phyloP scores from a whole-genome alignment of 1,140 invertebrate species.

The Drosophila rhopaloa region DNA sequence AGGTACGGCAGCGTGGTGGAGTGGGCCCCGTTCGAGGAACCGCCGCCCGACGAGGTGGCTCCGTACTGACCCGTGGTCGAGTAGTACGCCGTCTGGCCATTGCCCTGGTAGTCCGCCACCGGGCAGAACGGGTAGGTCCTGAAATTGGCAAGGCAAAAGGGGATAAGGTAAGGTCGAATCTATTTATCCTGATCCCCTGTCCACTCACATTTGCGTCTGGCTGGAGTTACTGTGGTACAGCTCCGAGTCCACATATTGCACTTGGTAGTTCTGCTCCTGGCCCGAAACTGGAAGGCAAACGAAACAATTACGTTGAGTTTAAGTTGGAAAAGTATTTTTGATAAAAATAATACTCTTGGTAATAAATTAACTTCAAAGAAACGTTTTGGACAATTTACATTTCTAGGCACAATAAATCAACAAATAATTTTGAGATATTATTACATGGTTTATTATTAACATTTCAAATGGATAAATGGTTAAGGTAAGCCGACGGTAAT shows the following conservation, averaged over 20 bases:
- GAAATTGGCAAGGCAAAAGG: slow-evolving; percentile 32
- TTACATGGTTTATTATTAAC: not conserved
- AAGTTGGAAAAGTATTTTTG: not conserved
- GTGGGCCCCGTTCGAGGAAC: slow-evolving; percentile 85
- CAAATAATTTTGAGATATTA: too few species aligned
- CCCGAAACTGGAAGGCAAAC: slow-evolving; percentile 79
- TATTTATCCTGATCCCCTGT: not conserved
- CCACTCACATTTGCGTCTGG: slow-evolving; percentile 89
- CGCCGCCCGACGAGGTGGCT: slow-evolving; percentile 85
- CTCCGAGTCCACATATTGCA: slow-evolving; percentile 89
- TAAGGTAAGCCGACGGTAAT: not conserved
- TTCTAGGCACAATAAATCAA: too few species aligned
- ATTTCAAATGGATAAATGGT: not conserved
- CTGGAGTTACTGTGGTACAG: slow-evolving; percentile 86
- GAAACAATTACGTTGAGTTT: not conserved
- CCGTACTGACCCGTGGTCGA: slow-evolving; percentile 86
- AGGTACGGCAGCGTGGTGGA: slow-evolving; percentile 88
- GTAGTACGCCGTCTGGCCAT: slow-evolving; percentile 84
- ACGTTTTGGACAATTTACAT: too few species aligned
- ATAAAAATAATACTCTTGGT: not conserved
- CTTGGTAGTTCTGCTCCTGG: slow-evolving; percentile 87
- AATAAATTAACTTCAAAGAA: too few species aligned
- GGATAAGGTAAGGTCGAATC: slow-evolving; percentile 11
- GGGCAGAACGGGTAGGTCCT: slow-evolving; percentile 94
- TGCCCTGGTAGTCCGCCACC: slow-evolving; percentile 89